Base-by-base conservation (phyloP, 2,113 vertebrate genomes). In the Siphamia tubifer region DNA sequence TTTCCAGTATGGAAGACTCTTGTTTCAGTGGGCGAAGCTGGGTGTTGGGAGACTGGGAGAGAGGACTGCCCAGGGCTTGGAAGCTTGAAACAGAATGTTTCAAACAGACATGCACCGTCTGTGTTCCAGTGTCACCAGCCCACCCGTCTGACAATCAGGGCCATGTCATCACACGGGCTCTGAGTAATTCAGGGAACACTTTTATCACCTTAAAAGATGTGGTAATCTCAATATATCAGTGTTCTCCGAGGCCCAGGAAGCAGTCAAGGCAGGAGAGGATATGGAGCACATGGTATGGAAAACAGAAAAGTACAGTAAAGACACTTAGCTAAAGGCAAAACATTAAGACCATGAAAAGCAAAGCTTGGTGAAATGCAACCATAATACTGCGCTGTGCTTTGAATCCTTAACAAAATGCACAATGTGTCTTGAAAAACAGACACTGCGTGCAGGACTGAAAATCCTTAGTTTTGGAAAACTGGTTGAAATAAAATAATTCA, bases 101-200 rank as follows among this genome's bases (percentile, higher is more conserved):
- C 71, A 86, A 92, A 87, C 91, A 92, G 91, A 92, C 89, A 91
- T 88, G 86, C 90, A 86, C 90, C 85, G 87, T 90, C 90, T 91
- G 90, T 91, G 91, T 88, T 89, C 90, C 75, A 85, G 86, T 92
- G 82, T 88, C 91, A 92, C 89, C 90, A 92, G 87, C 92, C 91
- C 90, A 92, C 92, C 90, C 82, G 91, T 92, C 92, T 92, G 91
- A 93, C 92, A 89, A 91, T 89, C 78, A 69, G 85, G 87, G 83
- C 86, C 79, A 83, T 87, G 86, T 90, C 86, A 90, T 88, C 84
- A 74, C 73, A 69, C 51, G 64, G 77, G 81, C 77, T 81, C 79
- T 66, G 83, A 88, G 87, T 79, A 85, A 86, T 79, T 87, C 90
- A 90, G 85, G 85, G 83, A 91, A 87, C 72, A 70, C 84, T 86